Conservation (phyloP, 2,113 vertebrate genomes). For the Ctenodactylus gundi region DNA sequence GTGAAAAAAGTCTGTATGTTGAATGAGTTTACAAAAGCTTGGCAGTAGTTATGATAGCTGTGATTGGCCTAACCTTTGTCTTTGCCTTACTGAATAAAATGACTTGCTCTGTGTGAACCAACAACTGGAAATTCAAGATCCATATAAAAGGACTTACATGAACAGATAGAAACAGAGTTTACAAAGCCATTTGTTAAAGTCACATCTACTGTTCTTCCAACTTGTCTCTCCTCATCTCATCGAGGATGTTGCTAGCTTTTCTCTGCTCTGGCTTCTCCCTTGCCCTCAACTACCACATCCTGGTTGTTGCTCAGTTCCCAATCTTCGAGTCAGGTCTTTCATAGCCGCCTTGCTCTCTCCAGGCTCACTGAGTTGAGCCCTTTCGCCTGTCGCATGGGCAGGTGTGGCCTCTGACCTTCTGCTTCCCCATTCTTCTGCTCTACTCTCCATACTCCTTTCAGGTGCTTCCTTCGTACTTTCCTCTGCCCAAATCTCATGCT, state of each 20-base stretch:
- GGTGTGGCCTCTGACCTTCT: background rate
- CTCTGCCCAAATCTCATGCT: background rate
- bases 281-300: background rate
- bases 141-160: background rate
- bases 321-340: background rate
- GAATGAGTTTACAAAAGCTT: background rate
- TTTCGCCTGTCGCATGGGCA: background rate
- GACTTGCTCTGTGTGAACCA: background rate
- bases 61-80: background rate
- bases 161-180: background rate
- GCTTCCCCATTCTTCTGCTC: background rate
- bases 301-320: background rate
- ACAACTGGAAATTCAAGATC: background rate
- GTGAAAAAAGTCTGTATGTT: background rate
- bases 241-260: background rate
- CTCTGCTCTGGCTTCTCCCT: background rate
- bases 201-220: background rate
- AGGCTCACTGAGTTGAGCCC: background rate
- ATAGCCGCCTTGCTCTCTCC: background rate
- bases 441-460: background rate
- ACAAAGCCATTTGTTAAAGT: background rate
- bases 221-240: background rate
- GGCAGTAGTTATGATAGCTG: background rate
- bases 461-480: background rate
- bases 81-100: background rate